Base-by-base conservation (phyloP, 1,140 invertebrate genomes). In the Nephila pilipes region DNA sequence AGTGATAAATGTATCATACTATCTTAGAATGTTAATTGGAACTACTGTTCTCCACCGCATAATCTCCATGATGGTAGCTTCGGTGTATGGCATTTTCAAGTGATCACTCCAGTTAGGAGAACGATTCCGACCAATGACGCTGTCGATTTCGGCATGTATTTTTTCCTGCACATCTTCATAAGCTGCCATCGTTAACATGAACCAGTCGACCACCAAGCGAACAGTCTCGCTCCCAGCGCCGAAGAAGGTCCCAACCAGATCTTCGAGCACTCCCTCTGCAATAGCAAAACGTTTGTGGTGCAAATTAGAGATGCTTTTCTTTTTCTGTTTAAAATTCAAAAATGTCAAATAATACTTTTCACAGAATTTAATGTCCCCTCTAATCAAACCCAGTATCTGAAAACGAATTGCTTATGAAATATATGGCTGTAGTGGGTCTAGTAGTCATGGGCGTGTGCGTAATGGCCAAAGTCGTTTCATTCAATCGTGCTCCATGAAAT, bases 161-260 rank as follows among this genome's bases (percentile, higher is more conserved):
- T 92, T 94, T 10, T 87, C 32, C 85, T 95, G 95, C 32, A 94
- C 83, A 12, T 95, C 94, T 25, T 80, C 93, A 57, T 90, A 92
- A 6, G 63, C 85, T 0, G 94, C 93, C 87, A 95, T 93, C 0
- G 92, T 90, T 1, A 94, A 57, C 20, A 95, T 38, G 2, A 93
- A 32, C 94, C 94, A 95, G 54, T 85, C 88, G 1, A 95, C 12
- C 1, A 94, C 94, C 18, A 92, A 83, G 2, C 87, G 36, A 54
- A 95, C 94, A 3, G 95, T 95, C 80, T 95, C 94, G 25, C 94
- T 95, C 14, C 95, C 95, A 22, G 94, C 95, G 10, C 93, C 87
- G 25, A 95, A 94, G 36, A 95, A 94, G 3, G 69, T 75, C 32
- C 65, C 60, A 18, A 79, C 88, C 87, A 94, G 93, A 12, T 94